phyloP scores from a whole-genome alignment of 2,113 vertebrate genomes.

The Trichechus manatus region DNA sequence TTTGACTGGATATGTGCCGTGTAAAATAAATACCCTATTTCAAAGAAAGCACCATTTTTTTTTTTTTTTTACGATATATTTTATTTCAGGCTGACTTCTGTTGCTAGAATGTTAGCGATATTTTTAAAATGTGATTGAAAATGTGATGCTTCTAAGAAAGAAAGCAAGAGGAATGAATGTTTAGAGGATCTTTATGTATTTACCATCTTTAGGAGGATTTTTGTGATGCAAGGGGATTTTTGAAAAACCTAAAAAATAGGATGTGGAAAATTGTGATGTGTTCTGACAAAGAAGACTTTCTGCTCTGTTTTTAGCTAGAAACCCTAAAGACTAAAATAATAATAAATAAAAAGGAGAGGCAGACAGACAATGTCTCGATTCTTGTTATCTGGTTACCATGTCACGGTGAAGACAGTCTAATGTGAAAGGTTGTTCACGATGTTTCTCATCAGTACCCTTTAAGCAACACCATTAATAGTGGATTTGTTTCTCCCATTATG shows the following conservation, averaged over 20 bases:
- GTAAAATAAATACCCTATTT: conserved; percentile 72
- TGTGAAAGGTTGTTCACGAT: background rate
- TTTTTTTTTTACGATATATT: conserved; percentile 62
- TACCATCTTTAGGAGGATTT: background rate
- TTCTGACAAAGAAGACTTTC: conserved; percentile 21
- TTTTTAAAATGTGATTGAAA: conserved; percentile 79
- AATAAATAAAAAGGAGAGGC: conserved; percentile 57
- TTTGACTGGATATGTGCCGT: conserved; percentile 62
- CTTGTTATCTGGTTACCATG: background rate
- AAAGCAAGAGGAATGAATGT: background rate
- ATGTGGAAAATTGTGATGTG: background rate
- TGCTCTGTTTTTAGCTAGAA: conserved; percentile 59
- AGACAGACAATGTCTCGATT: background rate
- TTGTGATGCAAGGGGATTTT: background rate
- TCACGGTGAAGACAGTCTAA: background rate
- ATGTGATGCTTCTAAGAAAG: conserved; percentile 70
- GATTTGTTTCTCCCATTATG: background rate
- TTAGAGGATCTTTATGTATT: conserved; percentile 13
- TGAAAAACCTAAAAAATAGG: background rate
- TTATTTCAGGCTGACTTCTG: conserved; percentile 83
- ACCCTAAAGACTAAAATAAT: conserved; percentile 12
- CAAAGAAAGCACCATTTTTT: conserved; percentile 56
- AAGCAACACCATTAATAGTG: background rate
- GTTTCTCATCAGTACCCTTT: background rate
- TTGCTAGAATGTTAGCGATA: conserved; percentile 74